These are phyloP conservation scores for Andricus grossulariae DNA, from an alignment of 1,140 invertebrate genomes.

Conservation along the genomic window DNA sequence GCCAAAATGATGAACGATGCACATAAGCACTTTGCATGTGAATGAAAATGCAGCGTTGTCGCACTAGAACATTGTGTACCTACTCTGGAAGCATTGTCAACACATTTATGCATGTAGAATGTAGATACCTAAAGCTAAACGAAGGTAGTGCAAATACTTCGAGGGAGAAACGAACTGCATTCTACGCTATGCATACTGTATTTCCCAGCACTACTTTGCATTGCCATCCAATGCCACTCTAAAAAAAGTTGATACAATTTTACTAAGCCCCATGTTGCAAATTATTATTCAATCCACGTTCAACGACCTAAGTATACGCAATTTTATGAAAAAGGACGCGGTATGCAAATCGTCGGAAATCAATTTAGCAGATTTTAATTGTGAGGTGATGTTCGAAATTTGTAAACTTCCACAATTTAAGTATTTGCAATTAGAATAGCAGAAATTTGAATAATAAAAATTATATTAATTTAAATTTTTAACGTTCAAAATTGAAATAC, in stretches of 20 bases:
- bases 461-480: too few species aligned
- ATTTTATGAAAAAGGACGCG: too few species aligned
- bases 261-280: not conserved
- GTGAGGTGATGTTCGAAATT: too few species aligned
- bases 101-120: slow-evolving; percentile 20
- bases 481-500: too few species aligned
- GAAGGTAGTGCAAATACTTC: slow-evolving; percentile 16
- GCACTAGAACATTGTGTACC: not conserved
- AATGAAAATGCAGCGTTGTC: slow-evolving; percentile 9
- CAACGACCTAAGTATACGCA: too few species aligned
- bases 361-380: too few species aligned
- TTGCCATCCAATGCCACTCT: slow-evolving; percentile 5
- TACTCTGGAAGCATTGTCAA: slow-evolving; percentile 23
- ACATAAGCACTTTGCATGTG: not conserved
- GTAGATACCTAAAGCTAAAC: slow-evolving; percentile 11
- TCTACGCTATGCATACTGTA: not conserved
- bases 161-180: slow-evolving; percentile 15
- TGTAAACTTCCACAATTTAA: too few species aligned
- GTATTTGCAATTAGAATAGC: too few species aligned
- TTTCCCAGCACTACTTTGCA: slow-evolving; percentile 12
- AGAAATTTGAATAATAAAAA: too few species aligned
- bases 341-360: too few species aligned
- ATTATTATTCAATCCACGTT: too few species aligned
- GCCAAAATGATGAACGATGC: slow-evolving; percentile 16
- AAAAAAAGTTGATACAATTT: too few species aligned